A percentile compares a stretch with the other conserved stretches of the same genome.
Conservation (phyloP, 1,140 invertebrate species). For the Dendrolimus punctatus region DNA sequence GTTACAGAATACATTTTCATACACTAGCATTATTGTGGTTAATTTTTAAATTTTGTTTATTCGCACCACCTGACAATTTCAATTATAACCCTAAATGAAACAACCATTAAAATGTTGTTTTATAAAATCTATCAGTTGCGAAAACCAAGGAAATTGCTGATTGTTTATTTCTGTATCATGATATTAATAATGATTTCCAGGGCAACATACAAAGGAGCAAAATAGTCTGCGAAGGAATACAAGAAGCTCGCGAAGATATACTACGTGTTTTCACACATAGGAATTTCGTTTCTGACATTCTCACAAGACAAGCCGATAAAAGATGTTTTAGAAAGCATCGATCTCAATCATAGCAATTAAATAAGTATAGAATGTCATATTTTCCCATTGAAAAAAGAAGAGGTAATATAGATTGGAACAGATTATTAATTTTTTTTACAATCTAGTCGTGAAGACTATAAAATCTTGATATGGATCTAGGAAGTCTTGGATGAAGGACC, state of each 20-base stretch:
- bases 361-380: conserved; percentile 9
- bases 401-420: background rate
- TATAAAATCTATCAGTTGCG: too few relatives aligned
- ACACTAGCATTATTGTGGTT: too few relatives aligned
- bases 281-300: conserved; percentile 88
- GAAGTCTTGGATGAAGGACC: too few relatives aligned
- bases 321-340: conserved; percentile 89
- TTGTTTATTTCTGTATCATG: background rate
- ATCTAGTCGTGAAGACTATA: background rate
- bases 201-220: conserved; percentile 96
- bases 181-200: conserved; percentile 61
- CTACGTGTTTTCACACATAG: conserved; percentile 94
- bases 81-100: too few relatives aligned
- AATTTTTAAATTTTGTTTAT: too few relatives aligned
- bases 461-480: too few relatives aligned
- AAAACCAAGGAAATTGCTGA: background rate
- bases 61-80: too few relatives aligned
- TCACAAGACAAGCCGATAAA: conserved; percentile 91
- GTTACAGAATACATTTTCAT: too few relatives aligned
- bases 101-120: too few relatives aligned
- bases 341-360: conserved; percentile 58
- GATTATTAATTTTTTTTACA: background rate
- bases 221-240: conserved; percentile 92
- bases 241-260: conserved; percentile 88
- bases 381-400: background rate